Evolutionary conservation across 2,113 vertebrate species (phyloP).

Genomic region (Etheostoma spectabile): DNA sequence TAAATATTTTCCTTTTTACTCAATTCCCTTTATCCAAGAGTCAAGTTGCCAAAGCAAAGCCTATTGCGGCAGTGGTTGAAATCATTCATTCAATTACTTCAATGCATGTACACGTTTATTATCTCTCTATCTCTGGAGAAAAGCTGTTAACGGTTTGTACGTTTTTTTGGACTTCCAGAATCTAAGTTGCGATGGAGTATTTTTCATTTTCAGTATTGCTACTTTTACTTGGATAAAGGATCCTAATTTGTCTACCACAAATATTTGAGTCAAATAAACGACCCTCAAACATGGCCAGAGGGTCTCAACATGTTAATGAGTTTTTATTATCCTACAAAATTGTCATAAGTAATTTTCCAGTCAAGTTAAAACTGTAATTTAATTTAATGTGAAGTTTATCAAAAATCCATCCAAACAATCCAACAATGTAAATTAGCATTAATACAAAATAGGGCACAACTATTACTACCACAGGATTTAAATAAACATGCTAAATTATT

Average conservation of each 20-base stretch:
- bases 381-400: too few relatives aligned
- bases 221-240: neutral
- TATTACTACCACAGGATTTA: neutral
- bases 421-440: neutral
- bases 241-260: neutral
- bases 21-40: neutral
- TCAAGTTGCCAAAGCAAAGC: too few relatives aligned
- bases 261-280: neutral
- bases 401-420: slow-evolving; percentile 7
- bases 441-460: neutral
- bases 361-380: neutral
- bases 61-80: neutral
- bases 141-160: neutral
- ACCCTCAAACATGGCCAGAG: neutral
- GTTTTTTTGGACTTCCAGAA: neutral
- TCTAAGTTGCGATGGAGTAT: neutral
- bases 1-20: neutral
- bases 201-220: neutral
- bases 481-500: neutral
- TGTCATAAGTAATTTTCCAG: neutral
- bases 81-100: neutral
- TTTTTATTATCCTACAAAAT: neutral
- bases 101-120: neutral
- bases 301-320: neutral
- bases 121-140: neutral